Evolutionary conservation across 2,113 vertebrate species (phyloP).

Genomic region (Ctenodactylus gundi): DNA sequence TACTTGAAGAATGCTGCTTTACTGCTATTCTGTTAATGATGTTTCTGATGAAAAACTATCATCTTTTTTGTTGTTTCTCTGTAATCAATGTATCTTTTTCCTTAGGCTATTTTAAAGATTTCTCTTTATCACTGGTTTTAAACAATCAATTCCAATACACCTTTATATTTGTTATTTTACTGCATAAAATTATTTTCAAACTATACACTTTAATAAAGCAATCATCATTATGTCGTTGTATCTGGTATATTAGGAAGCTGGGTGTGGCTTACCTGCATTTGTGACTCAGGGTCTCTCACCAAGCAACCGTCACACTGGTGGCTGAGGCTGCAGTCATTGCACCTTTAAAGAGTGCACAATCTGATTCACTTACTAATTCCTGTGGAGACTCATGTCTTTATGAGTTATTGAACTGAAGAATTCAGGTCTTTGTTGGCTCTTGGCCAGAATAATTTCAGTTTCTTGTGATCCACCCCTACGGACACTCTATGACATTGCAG

Average conservation of each 20-base stretch:
- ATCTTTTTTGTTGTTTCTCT: too few species aligned
- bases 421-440: neutral
- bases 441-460: neutral
- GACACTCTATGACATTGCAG: neutral
- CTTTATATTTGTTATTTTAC: neutral
- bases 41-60: slow-evolving; percentile 3
- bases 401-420: neutral
- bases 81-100: neutral
- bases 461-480: neutral
- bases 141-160: neutral
- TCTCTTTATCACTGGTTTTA: neutral
- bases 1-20: neutral
- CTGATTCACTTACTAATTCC: neutral
- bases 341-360: neutral
- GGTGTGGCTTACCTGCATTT: neutral
- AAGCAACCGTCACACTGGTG: neutral
- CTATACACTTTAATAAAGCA: neutral
- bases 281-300: neutral
- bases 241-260: neutral
- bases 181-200: neutral
- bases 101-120: neutral
- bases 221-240: neutral
- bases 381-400: neutral
- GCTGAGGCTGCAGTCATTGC: neutral
- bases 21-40: neutral